phyloP scores from a whole-genome alignment of 2,888 invertebrate genomes.

The Crematogaster levior region DNA sequence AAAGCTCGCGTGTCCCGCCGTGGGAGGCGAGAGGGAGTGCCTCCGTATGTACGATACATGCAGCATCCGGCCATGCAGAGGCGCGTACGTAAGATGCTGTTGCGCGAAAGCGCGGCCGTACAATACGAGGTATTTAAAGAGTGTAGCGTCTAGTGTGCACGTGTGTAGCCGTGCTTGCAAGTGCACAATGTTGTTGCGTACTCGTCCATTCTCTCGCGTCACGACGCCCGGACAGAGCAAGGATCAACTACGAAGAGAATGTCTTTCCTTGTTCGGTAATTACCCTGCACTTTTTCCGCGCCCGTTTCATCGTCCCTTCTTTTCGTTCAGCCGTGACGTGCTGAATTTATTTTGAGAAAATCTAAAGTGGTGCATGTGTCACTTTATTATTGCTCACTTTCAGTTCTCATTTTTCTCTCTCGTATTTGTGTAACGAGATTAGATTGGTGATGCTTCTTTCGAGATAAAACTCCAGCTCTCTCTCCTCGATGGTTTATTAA shows the following conservation, averaged over 20 bases:
- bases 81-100: conserved; percentile 51
- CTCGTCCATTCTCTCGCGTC: neutral
- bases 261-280: conserved; percentile 19
- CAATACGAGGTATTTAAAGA: conserved; percentile 50
- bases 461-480: neutral
- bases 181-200: conserved; percentile 34
- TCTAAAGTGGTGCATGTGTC: no score
- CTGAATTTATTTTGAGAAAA: neutral
- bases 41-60: neutral
- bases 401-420: neutral
- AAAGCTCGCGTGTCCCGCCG: conserved; percentile 36
- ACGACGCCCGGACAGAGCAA: neutral
- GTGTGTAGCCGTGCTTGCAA: conserved; percentile 39
- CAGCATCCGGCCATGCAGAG: conserved; percentile 40
- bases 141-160: conserved; percentile 43
- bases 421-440: neutral
- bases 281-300: neutral
- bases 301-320: neutral
- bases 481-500: neutral
- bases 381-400: no score
- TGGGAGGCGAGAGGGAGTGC: conserved; percentile 1
- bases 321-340: neutral
- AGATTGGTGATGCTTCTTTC: neutral
- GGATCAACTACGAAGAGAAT: conserved; percentile 6
- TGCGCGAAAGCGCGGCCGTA: conserved; percentile 32